These are phyloP conservation scores for Elaeidobius kamerunicus DNA, from an alignment of 2,888 invertebrate genomes.

Conservation along the genomic window DNA sequence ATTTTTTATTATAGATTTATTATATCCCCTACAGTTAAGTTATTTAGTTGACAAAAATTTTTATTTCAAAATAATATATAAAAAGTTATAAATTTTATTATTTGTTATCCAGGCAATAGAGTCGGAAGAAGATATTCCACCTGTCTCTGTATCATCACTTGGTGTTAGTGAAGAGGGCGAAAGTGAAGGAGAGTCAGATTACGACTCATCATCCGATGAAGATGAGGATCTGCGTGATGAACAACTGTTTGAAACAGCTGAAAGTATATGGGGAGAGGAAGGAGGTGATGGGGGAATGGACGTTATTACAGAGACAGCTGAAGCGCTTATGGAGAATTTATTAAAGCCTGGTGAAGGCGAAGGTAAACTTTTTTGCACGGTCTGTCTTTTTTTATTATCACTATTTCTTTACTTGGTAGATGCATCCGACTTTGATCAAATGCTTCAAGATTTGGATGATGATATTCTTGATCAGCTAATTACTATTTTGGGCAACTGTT, in stretches of 20 bases:
- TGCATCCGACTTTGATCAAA: slow-evolving; percentile 17
- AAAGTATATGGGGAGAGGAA: slow-evolving; percentile 17
- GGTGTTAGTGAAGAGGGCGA: slow-evolving; percentile 27
- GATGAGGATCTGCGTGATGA: slow-evolving; percentile 26
- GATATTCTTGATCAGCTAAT: slow-evolving; percentile 38
- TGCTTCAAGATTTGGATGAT: slow-evolving; percentile 27
- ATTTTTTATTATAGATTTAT: no score
- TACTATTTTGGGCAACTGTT: slow-evolving; percentile 35
- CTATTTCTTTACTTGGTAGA: slow-evolving; percentile 6
- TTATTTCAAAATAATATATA: neutral
- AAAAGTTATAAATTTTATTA: neutral
- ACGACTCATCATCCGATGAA: slow-evolving; percentile 23
- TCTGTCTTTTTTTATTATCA: neutral
- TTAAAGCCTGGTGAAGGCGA: slow-evolving; percentile 27
- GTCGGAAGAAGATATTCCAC: slow-evolving; percentile 39
- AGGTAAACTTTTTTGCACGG: slow-evolving; percentile 5
- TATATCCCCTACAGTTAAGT: no score
- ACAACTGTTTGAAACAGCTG: slow-evolving; percentile 5
- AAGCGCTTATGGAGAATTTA: slow-evolving; percentile 17
- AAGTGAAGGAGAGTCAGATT: slow-evolving; percentile 23
- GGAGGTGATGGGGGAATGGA: slow-evolving; percentile 20
- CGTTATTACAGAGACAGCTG: neutral
- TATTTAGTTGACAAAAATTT: neutral
- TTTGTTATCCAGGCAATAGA: slow-evolving; percentile 34
- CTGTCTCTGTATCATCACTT: slow-evolving; percentile 34